These are phyloP conservation scores for Micromussa lordhowensis DNA, from an alignment of 92 coral and sea anemone genomes.

Conservation along the genomic window DNA sequence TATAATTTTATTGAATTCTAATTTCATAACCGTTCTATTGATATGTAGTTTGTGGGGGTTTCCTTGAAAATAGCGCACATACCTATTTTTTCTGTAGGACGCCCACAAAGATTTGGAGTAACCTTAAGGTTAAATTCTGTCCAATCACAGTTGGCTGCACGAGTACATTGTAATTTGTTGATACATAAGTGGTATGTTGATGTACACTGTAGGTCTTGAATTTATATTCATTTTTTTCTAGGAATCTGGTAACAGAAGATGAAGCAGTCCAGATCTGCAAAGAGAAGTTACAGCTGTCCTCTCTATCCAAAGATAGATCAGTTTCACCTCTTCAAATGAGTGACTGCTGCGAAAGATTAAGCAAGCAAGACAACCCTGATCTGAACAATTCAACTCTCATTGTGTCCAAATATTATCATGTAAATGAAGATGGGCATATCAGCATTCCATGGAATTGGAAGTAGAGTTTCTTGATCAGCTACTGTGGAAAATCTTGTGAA, in stretches of 20 bases:
- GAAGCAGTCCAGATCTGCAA: constrained; percentile 57
- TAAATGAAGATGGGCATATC: constrained; percentile 81
- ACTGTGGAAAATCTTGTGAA: not conserved
- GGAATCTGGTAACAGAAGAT: constrained; percentile 64
- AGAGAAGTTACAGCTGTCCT: constrained; percentile 61
- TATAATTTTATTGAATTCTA: no score
- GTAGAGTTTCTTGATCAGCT: constrained; percentile 17
- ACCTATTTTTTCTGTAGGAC: no score
- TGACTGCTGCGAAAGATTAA: constrained; percentile 78
- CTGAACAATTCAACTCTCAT: constrained; percentile 54
- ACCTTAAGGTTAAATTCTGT: no score
- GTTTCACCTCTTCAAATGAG: constrained; percentile 78
- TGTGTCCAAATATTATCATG: constrained; percentile 79
- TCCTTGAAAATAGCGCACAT: no score
- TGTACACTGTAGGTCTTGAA: no score
- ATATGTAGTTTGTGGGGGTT: no score
- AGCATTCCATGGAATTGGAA: constrained; percentile 95
- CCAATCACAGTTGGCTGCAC: no score
- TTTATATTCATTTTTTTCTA: constrained; percentile 8
- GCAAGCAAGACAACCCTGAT: constrained; percentile 50
- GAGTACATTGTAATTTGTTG: no score
- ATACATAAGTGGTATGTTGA: no score
- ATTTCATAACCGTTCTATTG: no score
- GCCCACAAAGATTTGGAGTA: no score
- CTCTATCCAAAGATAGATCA: constrained; percentile 68